These are phyloP conservation scores for Orthosia incerta DNA, from an alignment of 2,888 invertebrate genomes.

Conservation along the genomic window DNA sequence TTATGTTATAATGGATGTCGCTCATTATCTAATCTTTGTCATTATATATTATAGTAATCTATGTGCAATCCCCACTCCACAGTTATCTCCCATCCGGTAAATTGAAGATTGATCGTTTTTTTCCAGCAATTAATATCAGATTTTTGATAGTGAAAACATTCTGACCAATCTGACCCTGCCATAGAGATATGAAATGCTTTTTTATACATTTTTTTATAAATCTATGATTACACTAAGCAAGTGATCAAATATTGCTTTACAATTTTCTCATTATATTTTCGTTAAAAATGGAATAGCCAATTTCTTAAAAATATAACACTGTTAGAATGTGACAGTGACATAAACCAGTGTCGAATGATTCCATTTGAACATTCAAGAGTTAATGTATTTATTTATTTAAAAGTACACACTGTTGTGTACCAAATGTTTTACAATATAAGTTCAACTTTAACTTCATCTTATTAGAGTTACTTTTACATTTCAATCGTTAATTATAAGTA, in stretches of 20 bases:
- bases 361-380: slow-evolving; percentile 27
- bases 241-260: not conserved
- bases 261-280: slow-evolving; percentile 3
- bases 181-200: not conserved
- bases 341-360: slow-evolving; percentile 35
- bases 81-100: slow-evolving; percentile 29
- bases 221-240: not conserved
- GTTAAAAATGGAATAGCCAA: not conserved
- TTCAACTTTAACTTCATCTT: slow-evolving; percentile 8
- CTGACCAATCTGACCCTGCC: not conserved
- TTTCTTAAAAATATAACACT: not conserved
- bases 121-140: slow-evolving; percentile 15
- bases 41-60: slow-evolving; percentile 18
- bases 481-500: slow-evolving; percentile 58
- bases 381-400: slow-evolving; percentile 52
- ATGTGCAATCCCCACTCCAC: slow-evolving; percentile 35
- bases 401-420: slow-evolving; percentile 10
- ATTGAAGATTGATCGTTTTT: slow-evolving; percentile 10
- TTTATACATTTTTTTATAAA: not conserved
- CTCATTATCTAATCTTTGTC: slow-evolving; percentile 33
- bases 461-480: slow-evolving; percentile 58
- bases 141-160: not conserved
- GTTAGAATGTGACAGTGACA: slow-evolving; percentile 1
- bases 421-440: slow-evolving; percentile 14
- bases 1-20: not conserved